Evolutionary conservation across 2,113 vertebrate species (phyloP).

Genomic region (Pygoscelis adeliae): DNA sequence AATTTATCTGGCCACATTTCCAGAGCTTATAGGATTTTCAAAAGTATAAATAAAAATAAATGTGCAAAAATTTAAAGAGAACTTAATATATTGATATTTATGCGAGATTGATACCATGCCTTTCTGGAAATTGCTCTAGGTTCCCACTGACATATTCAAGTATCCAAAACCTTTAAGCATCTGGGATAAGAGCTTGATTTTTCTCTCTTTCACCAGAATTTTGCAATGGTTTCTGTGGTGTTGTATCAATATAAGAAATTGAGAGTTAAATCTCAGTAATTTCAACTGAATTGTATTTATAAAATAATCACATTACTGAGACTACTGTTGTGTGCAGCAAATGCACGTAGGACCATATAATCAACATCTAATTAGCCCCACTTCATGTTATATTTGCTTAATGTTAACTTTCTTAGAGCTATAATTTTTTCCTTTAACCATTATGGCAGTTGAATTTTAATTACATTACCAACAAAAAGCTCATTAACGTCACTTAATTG

Average conservation of each 20-base stretch:
- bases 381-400: constrained; percentile 79
- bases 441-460: constrained; percentile 83
- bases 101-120: background rate
- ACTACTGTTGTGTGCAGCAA: constrained; percentile 70
- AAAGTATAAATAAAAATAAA: constrained; percentile 5
- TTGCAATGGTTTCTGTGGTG: background rate
- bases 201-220: background rate
- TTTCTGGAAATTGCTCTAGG: background rate
- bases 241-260: background rate
- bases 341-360: constrained; percentile 64
- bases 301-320: constrained; percentile 61
- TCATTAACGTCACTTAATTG: constrained; percentile 84
- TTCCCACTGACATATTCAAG: background rate
- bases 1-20: background rate
- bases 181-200: background rate
- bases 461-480: constrained; percentile 84
- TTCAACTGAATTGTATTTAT: constrained; percentile 45
- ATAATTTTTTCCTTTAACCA: constrained; percentile 75
- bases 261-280: background rate
- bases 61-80: background rate
- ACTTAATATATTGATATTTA: background rate
- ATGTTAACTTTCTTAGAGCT: constrained; percentile 75
- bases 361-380: constrained; percentile 77
- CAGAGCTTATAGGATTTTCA: background rate
- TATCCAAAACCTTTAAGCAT: background rate